Base-by-base conservation (phyloP, 2,888 invertebrate genomes). In the Zygogramma bicolorata region DNA sequence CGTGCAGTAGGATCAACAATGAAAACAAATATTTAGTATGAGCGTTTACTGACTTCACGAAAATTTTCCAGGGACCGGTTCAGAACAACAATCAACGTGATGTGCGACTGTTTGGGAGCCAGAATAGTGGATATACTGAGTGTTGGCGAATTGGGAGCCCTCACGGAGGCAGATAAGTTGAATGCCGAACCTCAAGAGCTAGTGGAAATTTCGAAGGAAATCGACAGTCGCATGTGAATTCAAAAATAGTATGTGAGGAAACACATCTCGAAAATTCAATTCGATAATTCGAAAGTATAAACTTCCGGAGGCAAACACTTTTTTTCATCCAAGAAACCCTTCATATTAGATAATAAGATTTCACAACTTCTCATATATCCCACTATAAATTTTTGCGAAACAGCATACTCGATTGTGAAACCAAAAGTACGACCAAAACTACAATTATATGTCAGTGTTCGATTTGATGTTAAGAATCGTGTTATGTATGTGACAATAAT, bases 91-190 rank as follows among this genome's bases (percentile, higher is more conserved):
- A 91, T 98, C 82, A 99, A 99, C 87, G 98, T 99, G 34, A 93
- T 97, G 87, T 98, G 98, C 81, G 98, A 99, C 86, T 95, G 97
- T 10, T 88, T 98, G 72, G 98, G 98, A 49, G 97, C 98, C 57
- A 95, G 95, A 70, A 92, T 99, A 66, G 97, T 99, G 31, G 92
- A 95, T 82, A 92, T 95, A 79, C 89, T 97, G 76, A 96, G 96
- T 71, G 91, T 92, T 83, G 91, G 91, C 10, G 96, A 97, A 83
- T 87, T 94, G 71, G 88, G 87, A 69, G 81, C 79, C 63, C 80
- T 84, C 53, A 84, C 86, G 6, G 83, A 89, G 87, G 78, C 84
- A 82, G 77, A 88, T 84, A 83, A 88, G 87, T 82, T 90, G 85
- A 88, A 86, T 75, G 86, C 87, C 18, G 86, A 91, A 65, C 90